These are phyloP conservation scores for Neodon shergylaensis DNA, from an alignment of 2,113 vertebrate species.

Conservation along the genomic window DNA sequence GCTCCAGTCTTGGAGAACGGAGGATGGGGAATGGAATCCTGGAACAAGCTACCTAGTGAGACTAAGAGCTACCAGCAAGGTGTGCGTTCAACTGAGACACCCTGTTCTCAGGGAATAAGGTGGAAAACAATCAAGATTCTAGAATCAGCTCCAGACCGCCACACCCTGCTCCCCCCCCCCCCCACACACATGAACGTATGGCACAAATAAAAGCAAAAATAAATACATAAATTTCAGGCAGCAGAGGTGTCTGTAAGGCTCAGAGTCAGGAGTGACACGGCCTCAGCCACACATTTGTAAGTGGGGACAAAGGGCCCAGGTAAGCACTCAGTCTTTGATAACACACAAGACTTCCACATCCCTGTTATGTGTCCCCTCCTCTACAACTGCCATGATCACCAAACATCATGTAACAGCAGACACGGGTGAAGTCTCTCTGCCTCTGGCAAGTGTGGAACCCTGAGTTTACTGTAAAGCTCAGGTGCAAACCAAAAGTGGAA, in stretches of 20 bases:
- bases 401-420: not conserved
- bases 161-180: not conserved
- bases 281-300: not conserved
- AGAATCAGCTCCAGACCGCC: not conserved
- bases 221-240: not conserved
- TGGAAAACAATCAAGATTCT: not conserved
- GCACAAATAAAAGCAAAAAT: not conserved
- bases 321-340: not conserved
- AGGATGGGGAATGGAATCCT: not conserved
- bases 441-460: not conserved
- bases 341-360: not conserved
- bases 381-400: conserved; percentile 33
- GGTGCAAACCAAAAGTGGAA: not conserved
- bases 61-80: not conserved
- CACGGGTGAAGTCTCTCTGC: not conserved
- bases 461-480: not conserved
- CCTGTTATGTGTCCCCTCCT: not conserved
- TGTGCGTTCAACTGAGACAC: not conserved
- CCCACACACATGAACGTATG: not conserved
- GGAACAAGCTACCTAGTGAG: not conserved
- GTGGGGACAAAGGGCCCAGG: not conserved
- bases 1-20: not conserved
- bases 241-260: not conserved
- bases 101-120: not conserved
- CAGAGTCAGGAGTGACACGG: not conserved